Conservation (phyloP, 2,888 invertebrate species). For the Linnaemya tessellans region DNA sequence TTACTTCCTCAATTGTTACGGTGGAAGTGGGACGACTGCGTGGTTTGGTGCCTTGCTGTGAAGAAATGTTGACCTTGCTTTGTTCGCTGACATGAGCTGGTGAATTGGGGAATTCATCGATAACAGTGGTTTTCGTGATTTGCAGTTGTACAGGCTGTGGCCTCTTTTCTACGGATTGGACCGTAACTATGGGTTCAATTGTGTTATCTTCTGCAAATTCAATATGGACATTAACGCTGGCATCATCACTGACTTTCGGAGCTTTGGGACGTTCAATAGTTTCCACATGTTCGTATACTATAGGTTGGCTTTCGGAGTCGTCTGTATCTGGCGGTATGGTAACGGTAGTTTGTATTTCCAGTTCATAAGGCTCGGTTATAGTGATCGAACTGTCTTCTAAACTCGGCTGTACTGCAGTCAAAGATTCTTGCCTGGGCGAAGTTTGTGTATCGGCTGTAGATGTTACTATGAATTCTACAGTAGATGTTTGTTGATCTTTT, state of each 20-base stretch:
- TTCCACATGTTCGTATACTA: conserved; percentile 80
- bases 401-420: conserved; percentile 64
- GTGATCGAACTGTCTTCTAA: conserved; percentile 77
- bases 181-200: conserved; percentile 50
- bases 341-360: conserved; percentile 85
- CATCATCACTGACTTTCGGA: conserved; percentile 81
- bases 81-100: conserved; percentile 77
- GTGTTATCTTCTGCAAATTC: conserved; percentile 72
- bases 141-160: conserved; percentile 78
- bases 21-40: conserved; percentile 82
- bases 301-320: conserved; percentile 77
- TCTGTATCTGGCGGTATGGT: conserved; percentile 85
- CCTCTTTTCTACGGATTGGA: conserved; percentile 58
- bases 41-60: conserved; percentile 74
- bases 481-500: conserved; percentile 75
- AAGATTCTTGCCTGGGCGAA: conserved; percentile 73
- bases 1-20: conserved; percentile 85
- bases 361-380: conserved; percentile 82
- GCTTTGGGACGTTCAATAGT: conserved; percentile 81
- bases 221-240: conserved; percentile 77
- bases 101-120: conserved; percentile 77
- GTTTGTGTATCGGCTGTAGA: conserved; percentile 80
- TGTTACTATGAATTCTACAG: conserved; percentile 74
- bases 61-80: conserved; percentile 78
- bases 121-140: conserved; percentile 79